Conservation (phyloP, 2,113 vertebrate species). For the Heterochromis multidens region DNA sequence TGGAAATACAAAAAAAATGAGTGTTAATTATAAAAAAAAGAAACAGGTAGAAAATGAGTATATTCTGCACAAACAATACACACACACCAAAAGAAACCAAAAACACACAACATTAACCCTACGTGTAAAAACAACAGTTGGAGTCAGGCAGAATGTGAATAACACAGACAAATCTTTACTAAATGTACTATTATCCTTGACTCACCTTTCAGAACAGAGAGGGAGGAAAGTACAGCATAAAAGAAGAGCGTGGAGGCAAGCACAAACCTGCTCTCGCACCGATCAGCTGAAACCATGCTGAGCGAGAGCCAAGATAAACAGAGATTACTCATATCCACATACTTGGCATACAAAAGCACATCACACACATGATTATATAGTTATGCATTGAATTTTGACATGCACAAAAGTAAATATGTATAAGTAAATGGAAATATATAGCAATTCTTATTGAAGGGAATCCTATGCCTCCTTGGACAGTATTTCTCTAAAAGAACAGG, state of each 20-base stretch:
- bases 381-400: background rate
- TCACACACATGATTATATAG: background rate
- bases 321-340: conserved; percentile 17
- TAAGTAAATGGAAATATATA: background rate
- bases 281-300: conserved; percentile 7
- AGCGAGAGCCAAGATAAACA: conserved; percentile 34
- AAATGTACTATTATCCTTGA: background rate
- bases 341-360: background rate
- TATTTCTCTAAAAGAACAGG: background rate
- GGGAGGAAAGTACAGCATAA: background rate
- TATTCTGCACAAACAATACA: background rate
- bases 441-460: background rate
- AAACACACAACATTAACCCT: background rate
- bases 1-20: background rate
- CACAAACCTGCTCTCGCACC: conserved; percentile 52
- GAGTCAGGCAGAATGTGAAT: background rate
- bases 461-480: background rate
- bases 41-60: background rate
- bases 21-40: no score
- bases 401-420: background rate
- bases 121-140: background rate
- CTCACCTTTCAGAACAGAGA: background rate
- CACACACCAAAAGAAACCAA: background rate
- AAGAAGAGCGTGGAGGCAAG: conserved; percentile 51
- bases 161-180: background rate